These are phyloP conservation scores for Microplitis mediator DNA, from an alignment of 1,140 invertebrate genomes.

Conservation along the genomic window DNA sequence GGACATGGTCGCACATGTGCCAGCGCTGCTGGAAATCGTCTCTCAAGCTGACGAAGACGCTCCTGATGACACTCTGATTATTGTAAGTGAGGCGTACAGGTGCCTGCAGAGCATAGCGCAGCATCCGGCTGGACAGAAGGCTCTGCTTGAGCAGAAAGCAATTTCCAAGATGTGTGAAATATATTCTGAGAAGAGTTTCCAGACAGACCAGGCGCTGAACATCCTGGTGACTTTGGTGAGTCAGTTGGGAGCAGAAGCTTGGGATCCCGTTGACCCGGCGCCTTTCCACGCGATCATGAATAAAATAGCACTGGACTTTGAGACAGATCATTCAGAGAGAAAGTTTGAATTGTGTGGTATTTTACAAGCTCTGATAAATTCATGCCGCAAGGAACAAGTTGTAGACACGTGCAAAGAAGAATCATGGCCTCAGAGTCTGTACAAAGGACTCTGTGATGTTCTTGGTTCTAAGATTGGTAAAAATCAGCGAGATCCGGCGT, in stretches of 20 bases:
- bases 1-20: constrained; percentile 81
- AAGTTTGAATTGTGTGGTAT: constrained; percentile 86
- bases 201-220: constrained; percentile 83
- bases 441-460: constrained; percentile 80
- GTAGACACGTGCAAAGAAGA: constrained; percentile 68
- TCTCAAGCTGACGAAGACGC: constrained; percentile 79
- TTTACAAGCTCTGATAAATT: constrained; percentile 75
- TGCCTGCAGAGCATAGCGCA: constrained; percentile 80
- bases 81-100: constrained; percentile 86
- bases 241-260: constrained; percentile 72
- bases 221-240: constrained; percentile 76
- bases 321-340: constrained; percentile 81
- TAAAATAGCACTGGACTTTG: constrained; percentile 84
- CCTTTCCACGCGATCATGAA: constrained; percentile 83
- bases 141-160: constrained; percentile 75
- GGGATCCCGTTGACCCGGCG: constrained; percentile 72
- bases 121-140: constrained; percentile 74
- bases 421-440: constrained; percentile 78
- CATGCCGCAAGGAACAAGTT: constrained; percentile 71
- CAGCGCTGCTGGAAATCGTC: constrained; percentile 81
- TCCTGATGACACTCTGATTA: constrained; percentile 82
- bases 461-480: constrained; percentile 85
- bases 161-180: constrained; percentile 83
- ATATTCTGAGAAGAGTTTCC: constrained; percentile 83
- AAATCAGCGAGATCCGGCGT: constrained; percentile 83